Conservation (phyloP, 2,797 vertebrate species). For the Nasua narica region DNA sequence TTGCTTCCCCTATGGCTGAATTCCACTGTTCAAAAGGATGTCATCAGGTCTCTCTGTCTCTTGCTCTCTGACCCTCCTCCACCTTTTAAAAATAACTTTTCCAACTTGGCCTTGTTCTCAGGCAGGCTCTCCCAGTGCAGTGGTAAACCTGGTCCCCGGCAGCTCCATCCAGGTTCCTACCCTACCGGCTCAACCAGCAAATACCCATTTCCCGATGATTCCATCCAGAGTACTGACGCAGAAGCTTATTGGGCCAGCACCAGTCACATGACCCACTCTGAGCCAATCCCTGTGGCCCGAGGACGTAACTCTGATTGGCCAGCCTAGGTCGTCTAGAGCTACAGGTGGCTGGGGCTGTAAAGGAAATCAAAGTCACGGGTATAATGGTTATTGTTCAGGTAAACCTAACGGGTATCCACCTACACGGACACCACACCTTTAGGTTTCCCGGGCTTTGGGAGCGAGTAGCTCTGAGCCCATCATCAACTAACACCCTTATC, state of each 20-base stretch:
- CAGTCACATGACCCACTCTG: neutral
- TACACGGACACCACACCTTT: neutral
- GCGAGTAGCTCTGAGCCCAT: neutral
- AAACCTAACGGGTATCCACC: neutral
- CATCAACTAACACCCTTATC: neutral
- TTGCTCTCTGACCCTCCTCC: neutral
- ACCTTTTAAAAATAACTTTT: neutral
- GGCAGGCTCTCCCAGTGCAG: no score
- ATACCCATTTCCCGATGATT: neutral
- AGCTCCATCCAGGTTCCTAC: neutral
- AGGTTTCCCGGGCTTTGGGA: neutral
- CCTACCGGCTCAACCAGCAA: neutral
- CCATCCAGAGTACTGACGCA: neutral
- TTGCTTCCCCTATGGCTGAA: neutral
- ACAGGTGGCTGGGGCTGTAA: neutral
- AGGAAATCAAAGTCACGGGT: neutral
- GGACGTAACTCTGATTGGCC: neutral
- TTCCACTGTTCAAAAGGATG: neutral
- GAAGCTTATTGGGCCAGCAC: neutral
- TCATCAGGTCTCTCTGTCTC: neutral
- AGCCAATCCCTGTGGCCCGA: neutral
- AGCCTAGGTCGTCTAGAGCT: neutral
- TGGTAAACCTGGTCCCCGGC: no score
- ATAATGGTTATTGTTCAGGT: neutral
- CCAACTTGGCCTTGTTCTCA: neutral